Evolutionary conservation across 2,113 vertebrate genomes (phyloP).

Genomic region (Puntigrus tetrazona): DNA sequence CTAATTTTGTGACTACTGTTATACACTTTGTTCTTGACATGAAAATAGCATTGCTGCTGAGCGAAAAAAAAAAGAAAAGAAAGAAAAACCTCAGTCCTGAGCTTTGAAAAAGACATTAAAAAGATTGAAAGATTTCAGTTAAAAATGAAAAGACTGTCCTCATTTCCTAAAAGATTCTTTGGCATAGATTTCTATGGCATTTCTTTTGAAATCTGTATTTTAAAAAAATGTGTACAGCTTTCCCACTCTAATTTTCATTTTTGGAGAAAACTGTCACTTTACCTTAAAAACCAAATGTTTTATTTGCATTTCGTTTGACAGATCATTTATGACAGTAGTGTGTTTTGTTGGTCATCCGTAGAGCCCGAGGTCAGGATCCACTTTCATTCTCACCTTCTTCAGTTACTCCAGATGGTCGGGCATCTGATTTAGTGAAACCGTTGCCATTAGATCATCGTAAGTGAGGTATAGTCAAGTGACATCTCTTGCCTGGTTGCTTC

Average conservation of each 20-base stretch:
- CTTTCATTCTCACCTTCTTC: conserved; percentile 12
- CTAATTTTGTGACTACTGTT: not conserved
- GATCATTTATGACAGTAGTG: not conserved
- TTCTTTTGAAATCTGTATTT: not conserved
- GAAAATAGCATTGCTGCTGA: not conserved
- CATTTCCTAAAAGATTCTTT: too few relatives aligned
- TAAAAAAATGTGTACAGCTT: not conserved
- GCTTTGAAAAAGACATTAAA: not conserved
- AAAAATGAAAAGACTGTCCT: not conserved
- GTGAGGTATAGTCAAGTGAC: conserved; percentile 10
- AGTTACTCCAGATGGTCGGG: not conserved
- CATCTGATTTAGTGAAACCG: conserved; percentile 13
- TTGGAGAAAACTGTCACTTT: not conserved
- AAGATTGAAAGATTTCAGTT: not conserved
- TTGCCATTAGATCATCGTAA: conserved; percentile 36
- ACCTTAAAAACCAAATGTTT: not conserved
- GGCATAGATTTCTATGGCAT: too few relatives aligned
- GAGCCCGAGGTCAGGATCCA: not conserved
- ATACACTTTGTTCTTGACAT: not conserved
- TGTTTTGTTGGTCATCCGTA: not conserved
- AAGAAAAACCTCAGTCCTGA: not conserved
- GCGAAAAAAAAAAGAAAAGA: not conserved
- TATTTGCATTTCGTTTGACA: not conserved
- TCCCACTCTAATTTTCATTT: not conserved
- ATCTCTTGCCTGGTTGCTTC: conserved; percentile 26